A percentile compares a stretch with the other conserved stretches of the same genome.
Evolutionary conservation across 2,888 invertebrate species (phyloP).

Genomic region (Drosophila paranaensis): DNA sequence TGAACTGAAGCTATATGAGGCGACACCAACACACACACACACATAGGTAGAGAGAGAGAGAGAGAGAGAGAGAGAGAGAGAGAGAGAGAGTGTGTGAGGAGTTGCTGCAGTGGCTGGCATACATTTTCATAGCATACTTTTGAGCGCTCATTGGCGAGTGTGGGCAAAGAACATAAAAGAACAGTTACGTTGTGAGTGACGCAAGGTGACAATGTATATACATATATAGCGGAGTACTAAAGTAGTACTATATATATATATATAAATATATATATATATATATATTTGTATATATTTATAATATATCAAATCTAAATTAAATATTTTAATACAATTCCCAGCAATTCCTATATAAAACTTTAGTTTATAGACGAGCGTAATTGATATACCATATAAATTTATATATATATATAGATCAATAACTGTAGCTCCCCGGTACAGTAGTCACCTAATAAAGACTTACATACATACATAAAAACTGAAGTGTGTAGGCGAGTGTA

Average conservation of each 20-base stretch:
- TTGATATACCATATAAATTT: not conserved
- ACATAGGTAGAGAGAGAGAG: too few relatives aligned
- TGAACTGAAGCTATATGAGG: conserved; percentile 17
- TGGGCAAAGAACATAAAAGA: too few relatives aligned
- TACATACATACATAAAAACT: not conserved
- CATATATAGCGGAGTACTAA: too few relatives aligned
- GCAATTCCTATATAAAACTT: not conserved
- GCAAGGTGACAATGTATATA: conserved; percentile 5
- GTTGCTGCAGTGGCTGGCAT: conserved; percentile 23
- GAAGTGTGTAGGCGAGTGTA: not conserved
- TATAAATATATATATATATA: not conserved
- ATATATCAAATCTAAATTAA: too few relatives aligned
- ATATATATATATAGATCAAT: too few relatives aligned
- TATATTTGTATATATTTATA: not conserved
- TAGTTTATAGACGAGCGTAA: not conserved
- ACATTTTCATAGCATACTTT: conserved; percentile 58
- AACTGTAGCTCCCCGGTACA: too few relatives aligned
- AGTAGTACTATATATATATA: not conserved
- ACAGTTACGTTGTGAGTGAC: conserved; percentile 29
- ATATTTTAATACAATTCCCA: too few relatives aligned
- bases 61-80: too few relatives aligned
- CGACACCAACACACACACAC: conserved; percentile 14
- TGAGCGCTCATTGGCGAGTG: conserved; percentile 2
- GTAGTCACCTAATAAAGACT: too few relatives aligned
- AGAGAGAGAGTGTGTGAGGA: not conserved